phyloP scores from a whole-genome alignment of 2,888 invertebrate species.

The Apoda limacodes region DNA sequence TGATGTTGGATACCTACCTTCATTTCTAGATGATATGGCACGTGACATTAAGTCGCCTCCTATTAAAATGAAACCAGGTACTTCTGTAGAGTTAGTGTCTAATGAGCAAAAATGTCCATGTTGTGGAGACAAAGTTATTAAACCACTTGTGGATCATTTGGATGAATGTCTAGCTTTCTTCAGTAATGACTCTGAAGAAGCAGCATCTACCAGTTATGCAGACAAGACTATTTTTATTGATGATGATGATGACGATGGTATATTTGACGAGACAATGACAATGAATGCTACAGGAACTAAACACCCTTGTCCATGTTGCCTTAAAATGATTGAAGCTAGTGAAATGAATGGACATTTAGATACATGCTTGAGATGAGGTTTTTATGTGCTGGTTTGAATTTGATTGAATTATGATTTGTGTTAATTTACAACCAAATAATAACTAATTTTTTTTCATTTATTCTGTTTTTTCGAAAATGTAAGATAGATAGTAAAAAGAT shows the following conservation, averaged over 20 bases:
- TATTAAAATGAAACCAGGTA: slow-evolving; percentile 25
- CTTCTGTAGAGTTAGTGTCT: slow-evolving; percentile 20
- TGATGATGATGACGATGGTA: slow-evolving; percentile 36
- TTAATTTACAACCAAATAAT: too few species aligned
- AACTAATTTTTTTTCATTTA: slow-evolving; percentile 1
- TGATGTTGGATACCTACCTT: slow-evolving; percentile 17
- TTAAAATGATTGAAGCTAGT: slow-evolving; percentile 53
- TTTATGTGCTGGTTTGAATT: slow-evolving; percentile 3
- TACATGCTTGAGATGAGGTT: slow-evolving; percentile 32
- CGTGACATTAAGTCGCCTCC: slow-evolving; percentile 18
- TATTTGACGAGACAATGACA: slow-evolving; percentile 40
- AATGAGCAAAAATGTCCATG: slow-evolving; percentile 46
- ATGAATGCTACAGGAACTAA: slow-evolving; percentile 57
- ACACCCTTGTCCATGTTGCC: slow-evolving; percentile 72
- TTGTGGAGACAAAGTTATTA: slow-evolving; percentile 39
- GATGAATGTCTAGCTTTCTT: slow-evolving; percentile 61
- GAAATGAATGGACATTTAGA: slow-evolving; percentile 74
- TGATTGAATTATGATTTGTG: slow-evolving; percentile 4
- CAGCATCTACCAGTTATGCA: slow-evolving; percentile 28
- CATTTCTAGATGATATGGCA: slow-evolving; percentile 17
- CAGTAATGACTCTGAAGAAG: slow-evolving; percentile 47
- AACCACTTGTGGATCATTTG: slow-evolving; percentile 51
- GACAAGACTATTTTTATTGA: slow-evolving; percentile 36
- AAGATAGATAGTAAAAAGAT: too few species aligned
- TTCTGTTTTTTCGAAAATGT: too few species aligned